Conservation (phyloP, 2,113 vertebrate species). For the Cyanistes caeruleus region DNA sequence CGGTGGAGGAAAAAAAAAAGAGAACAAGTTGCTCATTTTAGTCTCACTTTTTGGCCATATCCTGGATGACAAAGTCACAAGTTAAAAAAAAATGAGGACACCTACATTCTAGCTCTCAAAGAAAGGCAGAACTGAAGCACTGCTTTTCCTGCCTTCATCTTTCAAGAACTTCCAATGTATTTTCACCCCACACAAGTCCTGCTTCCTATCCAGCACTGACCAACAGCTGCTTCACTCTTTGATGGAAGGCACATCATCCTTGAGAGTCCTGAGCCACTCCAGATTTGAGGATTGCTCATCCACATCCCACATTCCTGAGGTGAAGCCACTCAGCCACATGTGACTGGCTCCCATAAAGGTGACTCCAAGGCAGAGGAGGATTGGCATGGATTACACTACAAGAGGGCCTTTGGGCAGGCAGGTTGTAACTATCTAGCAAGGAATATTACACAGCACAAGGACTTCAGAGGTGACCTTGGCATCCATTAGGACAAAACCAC, state of each 20-base stretch:
- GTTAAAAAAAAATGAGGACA: background rate
- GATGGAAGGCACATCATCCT: background rate
- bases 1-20: fast-evolving
- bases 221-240: background rate
- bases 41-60: background rate
- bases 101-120: background rate
- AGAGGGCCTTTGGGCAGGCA: background rate
- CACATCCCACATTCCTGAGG: background rate
- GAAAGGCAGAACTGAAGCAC: background rate
- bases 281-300: background rate
- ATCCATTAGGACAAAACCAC: background rate
- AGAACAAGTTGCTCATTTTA: conserved; percentile 1
- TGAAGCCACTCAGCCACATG: background rate
- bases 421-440: background rate
- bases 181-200: background rate
- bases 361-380: background rate
- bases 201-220: background rate
- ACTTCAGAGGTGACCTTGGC: background rate
- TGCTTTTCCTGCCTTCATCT: background rate
- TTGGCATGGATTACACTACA: background rate
- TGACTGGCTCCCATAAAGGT: background rate
- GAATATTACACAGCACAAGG: fast-evolving
- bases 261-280: background rate
- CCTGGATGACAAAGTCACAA: background rate
- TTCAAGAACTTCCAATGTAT: background rate